These are phyloP conservation scores for Merodon equestris DNA, from an alignment of 2,888 invertebrate species.

Conservation along the genomic window DNA sequence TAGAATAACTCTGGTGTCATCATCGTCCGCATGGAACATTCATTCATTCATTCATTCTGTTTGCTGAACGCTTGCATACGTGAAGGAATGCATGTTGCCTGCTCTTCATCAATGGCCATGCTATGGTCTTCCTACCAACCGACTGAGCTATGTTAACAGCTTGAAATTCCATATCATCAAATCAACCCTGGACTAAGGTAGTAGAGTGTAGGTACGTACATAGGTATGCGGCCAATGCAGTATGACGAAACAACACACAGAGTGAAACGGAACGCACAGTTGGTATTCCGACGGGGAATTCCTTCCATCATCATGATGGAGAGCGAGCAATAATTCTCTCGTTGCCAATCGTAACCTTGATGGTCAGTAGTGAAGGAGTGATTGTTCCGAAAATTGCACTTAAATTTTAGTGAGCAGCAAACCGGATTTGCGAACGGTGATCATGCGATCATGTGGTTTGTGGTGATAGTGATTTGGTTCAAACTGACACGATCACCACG, in stretches of 20 bases:
- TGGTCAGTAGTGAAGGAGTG: slow-evolving; percentile 11
- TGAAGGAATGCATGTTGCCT: slow-evolving; percentile 56
- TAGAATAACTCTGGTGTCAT: slow-evolving; percentile 23
- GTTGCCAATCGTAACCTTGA: slow-evolving; percentile 41
- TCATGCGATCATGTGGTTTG: slow-evolving; percentile 35
- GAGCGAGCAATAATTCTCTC: no score
- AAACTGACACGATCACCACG: slow-evolving; percentile 58
- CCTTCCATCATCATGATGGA: no score
- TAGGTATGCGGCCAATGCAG: slow-evolving; percentile 8
- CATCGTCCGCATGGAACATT: slow-evolving; percentile 6
- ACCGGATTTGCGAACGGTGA: no score
- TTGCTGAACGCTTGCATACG: slow-evolving; percentile 51
- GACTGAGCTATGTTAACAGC: slow-evolving; percentile 54
- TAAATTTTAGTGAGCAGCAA: no score
- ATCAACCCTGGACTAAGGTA: background rate
- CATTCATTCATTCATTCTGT: slow-evolving; percentile 49
- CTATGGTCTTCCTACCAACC: slow-evolving; percentile 42
- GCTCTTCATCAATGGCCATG: slow-evolving; percentile 47
- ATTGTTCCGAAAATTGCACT: no score
- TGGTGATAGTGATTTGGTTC: background rate
- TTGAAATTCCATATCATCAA: slow-evolving; percentile 52
- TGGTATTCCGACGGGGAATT: slow-evolving; percentile 45
- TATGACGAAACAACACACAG: slow-evolving; percentile 13
- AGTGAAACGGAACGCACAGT: slow-evolving; percentile 54
- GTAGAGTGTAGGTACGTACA: no score